Base-by-base conservation (phyloP, 1,140 invertebrate genomes). In the Heliconius melpomene region DNA sequence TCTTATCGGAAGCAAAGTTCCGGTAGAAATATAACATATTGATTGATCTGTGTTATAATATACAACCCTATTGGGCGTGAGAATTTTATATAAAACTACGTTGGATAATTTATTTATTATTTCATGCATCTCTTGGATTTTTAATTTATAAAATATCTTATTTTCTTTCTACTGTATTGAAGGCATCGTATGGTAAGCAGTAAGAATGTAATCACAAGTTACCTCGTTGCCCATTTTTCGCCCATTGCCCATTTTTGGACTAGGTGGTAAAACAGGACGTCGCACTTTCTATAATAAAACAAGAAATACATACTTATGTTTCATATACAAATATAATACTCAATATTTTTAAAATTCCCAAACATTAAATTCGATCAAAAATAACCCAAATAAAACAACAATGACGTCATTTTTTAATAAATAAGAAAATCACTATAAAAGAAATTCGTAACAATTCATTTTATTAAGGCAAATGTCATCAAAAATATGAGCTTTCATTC, bases 1-100 rank as follows among this genome's bases (percentile, higher is more conserved):
- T 79, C 79, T 79, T 78, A 79, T 82, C 76, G 82, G 84, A 83
- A 84, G 75, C 70, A 40, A 46, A 78, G 81, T 83, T 85, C 81
- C 82, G 82, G 80, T 80, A 73, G 7, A 75, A n/a, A 75, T 57
- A 46, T 74, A 32, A 73, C 26, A 66, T 75, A 79, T 75, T 76
- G 70, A 80, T 80, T 40, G 74, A 76, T 76, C 32, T 38, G 57
- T 75, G 9, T 75, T 2, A 52, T 52, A 52, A 23, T 57, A 57
- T 16, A 16, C 23, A 29, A 66, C 26, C 26, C 26, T 29, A 13
- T 66, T 66, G 23, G 26, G 60, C 11, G 60, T 29, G 60, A 66
- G 60, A 66, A 29, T 66, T 66, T 66, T 0, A 66, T 66, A 23
- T 26, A 18, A 57, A 57, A 54, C 7, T 7, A 54, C 2, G 18